Base-by-base conservation (phyloP, 53 echinoderm and acorn worm genomes). In the Hippasteria phrygiana region DNA sequence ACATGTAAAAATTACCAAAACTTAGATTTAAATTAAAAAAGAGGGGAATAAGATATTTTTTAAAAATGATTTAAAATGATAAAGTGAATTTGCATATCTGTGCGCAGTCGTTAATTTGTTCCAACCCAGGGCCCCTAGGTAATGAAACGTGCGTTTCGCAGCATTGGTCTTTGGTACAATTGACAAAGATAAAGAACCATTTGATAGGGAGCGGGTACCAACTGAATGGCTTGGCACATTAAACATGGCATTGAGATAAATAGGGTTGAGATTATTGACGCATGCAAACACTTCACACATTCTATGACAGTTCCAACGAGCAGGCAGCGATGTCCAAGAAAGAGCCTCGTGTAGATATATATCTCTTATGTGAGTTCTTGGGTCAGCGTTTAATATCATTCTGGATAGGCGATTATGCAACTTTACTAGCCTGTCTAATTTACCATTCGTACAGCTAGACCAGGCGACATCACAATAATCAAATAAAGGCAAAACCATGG, bases 401-500 rank as follows among this genome's bases (percentile, higher is more conserved):
- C 46, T 45, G 5, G 46, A 5, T 45, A 11, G 11, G 46, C 46
- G 46, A 45, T 45, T 45, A 45, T 45, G 46, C 11, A 45, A 11
- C 46, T 45, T 45, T 45, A 7, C 46, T 45, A 56, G 59, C 59
- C 59, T 56, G 20, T 56, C 59, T 20, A 22, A 56, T 20, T 20
- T 56, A 12, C 20, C 6, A 20, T 56, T 20, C 17, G 20, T 20
- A 20, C 59, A 56, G 59, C 59, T 56, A 4, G 59, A 56, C 59
- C n/a, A 56, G 4, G 59, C 59, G 17, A 56, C 20, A 20, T 56
- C 24, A 56, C 46, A 45, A 45, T 45, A 45, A 45, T 45, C 46
- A 45, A 45, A 45, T n/a, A n/a, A n/a, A n/a, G 46, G 59, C 59
- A 56, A 56, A 18, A 56, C 59, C 59, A 56, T 56, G 59, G 59